Evolutionary conservation across 1,140 invertebrate species (phyloP), one percentile per base, ranked within the genome.

Genomic region (Colletes latitarsis): DNA sequence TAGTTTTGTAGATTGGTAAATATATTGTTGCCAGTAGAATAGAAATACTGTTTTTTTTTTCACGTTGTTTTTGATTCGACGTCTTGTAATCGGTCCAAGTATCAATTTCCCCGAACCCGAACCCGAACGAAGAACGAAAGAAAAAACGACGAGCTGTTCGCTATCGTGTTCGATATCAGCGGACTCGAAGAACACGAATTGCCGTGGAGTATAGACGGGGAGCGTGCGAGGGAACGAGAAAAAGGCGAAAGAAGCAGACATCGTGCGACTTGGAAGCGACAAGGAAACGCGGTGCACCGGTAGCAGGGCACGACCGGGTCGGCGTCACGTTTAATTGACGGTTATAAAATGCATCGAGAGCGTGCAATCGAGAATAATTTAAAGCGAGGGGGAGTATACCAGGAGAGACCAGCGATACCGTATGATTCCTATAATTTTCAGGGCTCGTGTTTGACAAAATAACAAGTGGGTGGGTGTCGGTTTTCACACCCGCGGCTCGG

Each of bases 391-490:
- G 73, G 79, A 30, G 30, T 30, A 30, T 69, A 19, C 68, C 17
- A 41, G 52, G 49, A 52, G 39, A 69, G 58, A 64, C 30, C 21
- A 15, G 72, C 71, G 81, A 82, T 63, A 77, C 78, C 78, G 49
- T 62, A 52, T 73, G 82, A 93, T 92, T 92, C 89, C 90, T 92
- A 92, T 93, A 93, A 93, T 93, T 92, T 93, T 87, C 84, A 89
- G 71, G 80, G 79, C 85, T 90, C 71, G 85, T 90, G 91, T 91
- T 93, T 93, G 92, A 93, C 92, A 92, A 93, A 93, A 93, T 93
- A 93, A 93, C 92, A 92, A 93, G 92, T 90, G 89, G 92, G 90
- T 91, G 91, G 91, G 93, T 93, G 93, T 93, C 90, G 88, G 92
- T 93, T 93, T 93, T 93, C 93, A 93, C 93, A 93, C 93, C 91